Percentiles rank a stretch among this genome's conserved stretches.
These are phyloP conservation scores for Psilanteris sp. DNA, from an alignment of 1,140 invertebrate genomes.

Conservation along the genomic window DNA sequence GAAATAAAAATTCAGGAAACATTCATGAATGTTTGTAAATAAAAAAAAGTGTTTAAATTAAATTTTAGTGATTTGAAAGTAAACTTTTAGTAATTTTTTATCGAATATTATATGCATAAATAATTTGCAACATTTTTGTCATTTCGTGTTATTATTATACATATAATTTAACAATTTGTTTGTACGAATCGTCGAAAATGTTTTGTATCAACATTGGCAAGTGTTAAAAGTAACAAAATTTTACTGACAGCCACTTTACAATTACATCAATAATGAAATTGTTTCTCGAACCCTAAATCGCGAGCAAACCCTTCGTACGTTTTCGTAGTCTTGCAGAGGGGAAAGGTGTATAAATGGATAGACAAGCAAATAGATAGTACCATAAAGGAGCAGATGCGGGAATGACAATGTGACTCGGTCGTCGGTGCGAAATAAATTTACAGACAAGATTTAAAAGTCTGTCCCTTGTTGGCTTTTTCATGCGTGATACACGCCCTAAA, in stretches of 20 bases:
- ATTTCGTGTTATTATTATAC: too few species aligned
- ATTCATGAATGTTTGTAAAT: too few species aligned
- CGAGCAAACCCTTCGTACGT: slow-evolving; percentile 68
- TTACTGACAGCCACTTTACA: slow-evolving; percentile 77
- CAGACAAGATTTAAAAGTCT: slow-evolving; percentile 72
- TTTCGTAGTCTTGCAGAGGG: slow-evolving; percentile 35
- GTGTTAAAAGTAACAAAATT: slow-evolving; percentile 69
- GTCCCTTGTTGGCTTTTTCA: slow-evolving; percentile 33
- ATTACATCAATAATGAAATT: slow-evolving; percentile 79
- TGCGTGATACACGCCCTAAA: slow-evolving; percentile 39
- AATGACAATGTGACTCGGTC: slow-evolving; percentile 72
- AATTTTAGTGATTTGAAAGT: too few species aligned
- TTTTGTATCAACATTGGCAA: slow-evolving; percentile 52
- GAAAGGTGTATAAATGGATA: slow-evolving; percentile 55
- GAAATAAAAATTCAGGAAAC: too few species aligned
- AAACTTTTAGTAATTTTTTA: too few species aligned
- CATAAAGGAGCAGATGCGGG: slow-evolving; percentile 73
- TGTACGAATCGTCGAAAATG: too few species aligned
- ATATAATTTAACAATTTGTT: too few species aligned
- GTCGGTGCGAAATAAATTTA: slow-evolving; percentile 76
- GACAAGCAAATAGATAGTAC: slow-evolving; percentile 65
- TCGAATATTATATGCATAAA: too few species aligned
- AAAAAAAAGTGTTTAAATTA: too few species aligned
- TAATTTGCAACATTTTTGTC: too few species aligned
- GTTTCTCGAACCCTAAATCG: slow-evolving; percentile 69